Evolutionary conservation across 1,140 invertebrate genomes (phyloP), one percentile per base, ranked within the genome.

Genomic region (Lepidotrigona ventralis): DNA sequence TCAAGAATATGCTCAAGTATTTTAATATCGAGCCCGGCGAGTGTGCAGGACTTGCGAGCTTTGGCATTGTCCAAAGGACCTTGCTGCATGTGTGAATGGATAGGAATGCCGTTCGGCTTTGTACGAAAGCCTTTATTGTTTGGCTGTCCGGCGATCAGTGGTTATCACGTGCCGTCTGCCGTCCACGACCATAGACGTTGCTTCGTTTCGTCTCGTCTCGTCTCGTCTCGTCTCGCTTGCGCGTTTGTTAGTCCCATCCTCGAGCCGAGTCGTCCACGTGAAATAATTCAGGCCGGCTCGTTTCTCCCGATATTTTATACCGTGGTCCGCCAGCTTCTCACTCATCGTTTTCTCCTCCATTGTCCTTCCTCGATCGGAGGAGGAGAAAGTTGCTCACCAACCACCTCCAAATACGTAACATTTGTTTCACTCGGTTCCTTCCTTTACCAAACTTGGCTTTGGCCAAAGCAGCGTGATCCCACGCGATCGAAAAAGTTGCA

Each of bases 11-110:
- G 83, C 82, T 83, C n/a, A 91, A 91, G 90, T 91, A 90, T 91
- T 91, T 91, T 90, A 91, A 91, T 91, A 91, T 91, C 77, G 74
- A 89, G 79, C 73, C 83, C 63, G 74, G 81, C 58, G 79, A 79
- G 63, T 79, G 81, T 74, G 79, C 71, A 75, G 81, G 82, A 80
- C 84, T 86, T 78, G 79, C 78, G 79, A 84, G 80, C 86, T 85
- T 81, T 60, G 83, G 83, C 77, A 90, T 91, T 91, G 88, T 89
- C 89, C 86, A 75, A 79, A 77, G 83, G 81, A 85, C 73, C 81
- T 88, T 75, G 68, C 63, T 75, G 88, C 83, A 86, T 89, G 85
- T 87, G 83, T 84, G 89, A 90, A 90, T 85, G 87, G 81, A 89
- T 90, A 86, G 89, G 88, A 90, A 90, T 89, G 86, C 85, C 86